A percentile compares a stretch with the other conserved stretches of the same genome.
These are phyloP conservation scores for Cephus pulcher DNA, from an alignment of 2,888 invertebrate species.

Conservation along the genomic window DNA sequence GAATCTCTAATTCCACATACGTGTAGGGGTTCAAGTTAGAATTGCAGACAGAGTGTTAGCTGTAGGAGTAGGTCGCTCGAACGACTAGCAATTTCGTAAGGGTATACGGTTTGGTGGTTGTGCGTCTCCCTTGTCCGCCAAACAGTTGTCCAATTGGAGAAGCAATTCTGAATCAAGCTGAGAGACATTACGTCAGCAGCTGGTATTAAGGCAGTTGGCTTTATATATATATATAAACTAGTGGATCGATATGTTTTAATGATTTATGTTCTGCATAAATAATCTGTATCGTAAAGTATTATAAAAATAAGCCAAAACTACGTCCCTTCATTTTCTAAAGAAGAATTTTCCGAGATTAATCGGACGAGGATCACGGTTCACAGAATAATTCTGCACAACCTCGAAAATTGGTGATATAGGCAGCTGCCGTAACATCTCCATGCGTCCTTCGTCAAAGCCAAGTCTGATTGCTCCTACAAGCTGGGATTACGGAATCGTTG, in stretches of 20 bases:
- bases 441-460: conserved; percentile 36
- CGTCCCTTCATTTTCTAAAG: not conserved
- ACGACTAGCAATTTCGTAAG: not conserved
- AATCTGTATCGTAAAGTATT: not conserved
- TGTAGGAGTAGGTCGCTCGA: not conserved
- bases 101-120: not conserved
- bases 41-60: not conserved
- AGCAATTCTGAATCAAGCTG: not conserved
- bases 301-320: not conserved
- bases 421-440: conserved; percentile 24
- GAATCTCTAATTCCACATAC: conserved; percentile 47
- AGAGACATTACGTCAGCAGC: not conserved
- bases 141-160: not conserved
- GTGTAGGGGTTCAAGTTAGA: not conserved
- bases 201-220: not conserved
- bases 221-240: too few species aligned
- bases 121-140: not conserved
- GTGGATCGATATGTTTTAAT: not conserved
- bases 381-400: not conserved
- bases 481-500: conserved; percentile 42
- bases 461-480: conserved; percentile 47
- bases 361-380: not conserved
- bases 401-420: not conserved
- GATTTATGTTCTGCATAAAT: not conserved
- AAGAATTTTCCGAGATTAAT: not conserved